A percentile compares a stretch with the other conserved stretches of the same genome.
Conservation (phyloP, 2,797 vertebrate species). For the Sandelia bainsii region DNA sequence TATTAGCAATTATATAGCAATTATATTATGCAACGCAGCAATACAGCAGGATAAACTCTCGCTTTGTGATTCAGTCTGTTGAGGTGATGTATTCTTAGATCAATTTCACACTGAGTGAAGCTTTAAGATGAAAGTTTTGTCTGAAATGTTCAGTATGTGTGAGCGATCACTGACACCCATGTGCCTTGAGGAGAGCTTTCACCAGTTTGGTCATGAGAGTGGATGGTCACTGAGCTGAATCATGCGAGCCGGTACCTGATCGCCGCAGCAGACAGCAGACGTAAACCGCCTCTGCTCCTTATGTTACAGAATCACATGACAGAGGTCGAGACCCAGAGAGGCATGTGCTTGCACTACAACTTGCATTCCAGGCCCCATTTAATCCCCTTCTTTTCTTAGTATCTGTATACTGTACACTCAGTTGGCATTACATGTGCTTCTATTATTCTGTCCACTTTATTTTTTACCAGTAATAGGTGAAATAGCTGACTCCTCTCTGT, state of each 20-base stretch:
- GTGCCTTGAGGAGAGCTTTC: constrained; percentile 1
- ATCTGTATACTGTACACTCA: neutral
- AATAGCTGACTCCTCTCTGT: neutral
- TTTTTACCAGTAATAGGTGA: neutral
- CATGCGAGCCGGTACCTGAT: constrained; percentile 53
- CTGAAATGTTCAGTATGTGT: neutral
- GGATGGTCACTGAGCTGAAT: constrained; percentile 34
- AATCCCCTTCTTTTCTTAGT: neutral
- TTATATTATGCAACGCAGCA: too few species aligned
- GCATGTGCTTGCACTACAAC: constrained; percentile 2
- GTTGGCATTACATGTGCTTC: too few species aligned
- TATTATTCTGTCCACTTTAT: neutral
- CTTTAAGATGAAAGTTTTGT: neutral
- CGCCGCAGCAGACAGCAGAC: neutral
- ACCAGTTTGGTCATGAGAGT: constrained; percentile 30
- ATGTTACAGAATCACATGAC: constrained; percentile 50
- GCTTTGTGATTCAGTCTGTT: too few species aligned
- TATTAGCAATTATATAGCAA: too few species aligned
- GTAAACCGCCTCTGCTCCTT: neutral
- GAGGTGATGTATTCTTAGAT: neutral
- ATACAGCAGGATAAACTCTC: too few species aligned
- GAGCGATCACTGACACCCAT: neutral
- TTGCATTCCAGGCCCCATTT: constrained; percentile 14
- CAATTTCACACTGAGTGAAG: neutral
- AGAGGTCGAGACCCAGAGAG: neutral